Conservation (phyloP, 1,140 invertebrate genomes). For the Pogonomyrmex californicus region DNA sequence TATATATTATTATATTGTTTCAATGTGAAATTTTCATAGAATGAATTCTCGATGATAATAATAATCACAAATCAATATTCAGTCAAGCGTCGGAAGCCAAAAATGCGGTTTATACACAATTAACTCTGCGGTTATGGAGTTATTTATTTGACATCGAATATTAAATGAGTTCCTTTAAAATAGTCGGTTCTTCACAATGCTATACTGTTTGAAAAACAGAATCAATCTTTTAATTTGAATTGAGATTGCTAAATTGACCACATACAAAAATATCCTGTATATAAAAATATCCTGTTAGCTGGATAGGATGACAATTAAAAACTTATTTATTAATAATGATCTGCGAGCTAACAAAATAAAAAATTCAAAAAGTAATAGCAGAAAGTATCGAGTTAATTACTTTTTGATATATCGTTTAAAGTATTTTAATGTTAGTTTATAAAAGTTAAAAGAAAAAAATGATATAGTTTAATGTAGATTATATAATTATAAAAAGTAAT, state of each 20-base stretch:
- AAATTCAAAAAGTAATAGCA: neutral
- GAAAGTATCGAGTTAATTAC: conserved; percentile 13
- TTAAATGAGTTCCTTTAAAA: neutral
- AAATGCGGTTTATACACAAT: conserved; percentile 18
- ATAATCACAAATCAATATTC: conserved; percentile 40
- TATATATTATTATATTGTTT: neutral
- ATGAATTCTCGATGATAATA: conserved; percentile 21
- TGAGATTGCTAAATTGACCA: conserved; percentile 10
- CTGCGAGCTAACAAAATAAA: neutral
- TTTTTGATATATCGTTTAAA: conserved; percentile 13
- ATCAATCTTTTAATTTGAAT: conserved; percentile 1
- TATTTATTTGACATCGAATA: neutral
- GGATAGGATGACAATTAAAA: neutral
- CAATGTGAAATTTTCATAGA: neutral
- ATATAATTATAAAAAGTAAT: neutral
- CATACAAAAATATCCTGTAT: neutral
- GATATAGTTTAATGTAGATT: neutral
- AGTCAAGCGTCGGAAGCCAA: neutral
- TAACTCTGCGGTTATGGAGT: conserved; percentile 20
- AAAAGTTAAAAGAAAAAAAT: neutral
- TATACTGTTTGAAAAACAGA: neutral
- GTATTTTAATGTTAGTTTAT: neutral
- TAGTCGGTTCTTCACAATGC: neutral
- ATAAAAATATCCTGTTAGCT: neutral
- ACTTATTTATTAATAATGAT: neutral